A percentile compares a stretch with the other conserved stretches of the same genome.
phyloP scores from a whole-genome alignment of 2,888 invertebrate species.

The Sacculina carcini region DNA sequence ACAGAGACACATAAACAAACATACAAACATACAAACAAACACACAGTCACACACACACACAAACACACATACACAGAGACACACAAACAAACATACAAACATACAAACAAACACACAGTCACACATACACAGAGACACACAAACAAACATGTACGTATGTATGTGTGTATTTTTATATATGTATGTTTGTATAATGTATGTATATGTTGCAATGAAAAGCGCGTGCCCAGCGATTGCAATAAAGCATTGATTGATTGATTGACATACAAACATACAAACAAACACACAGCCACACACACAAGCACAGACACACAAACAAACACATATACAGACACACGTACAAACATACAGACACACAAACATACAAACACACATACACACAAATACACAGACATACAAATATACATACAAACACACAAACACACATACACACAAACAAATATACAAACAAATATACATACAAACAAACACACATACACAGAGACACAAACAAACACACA shows the following conservation, averaged over 20 bases:
- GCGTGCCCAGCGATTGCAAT: no score
- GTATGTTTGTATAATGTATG: no score
- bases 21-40: neutral
- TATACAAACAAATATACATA: neutral
- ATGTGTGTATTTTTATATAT: no score
- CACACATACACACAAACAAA: neutral
- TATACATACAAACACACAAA: neutral
- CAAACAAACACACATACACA: neutral
- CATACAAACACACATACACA: neutral
- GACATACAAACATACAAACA: neutral
- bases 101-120: neutral
- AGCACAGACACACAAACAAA: neutral
- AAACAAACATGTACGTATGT: no score
- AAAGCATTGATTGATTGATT: no score
- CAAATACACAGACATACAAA: neutral
- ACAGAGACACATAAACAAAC: no score
- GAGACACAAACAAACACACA: neutral
- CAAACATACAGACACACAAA: neutral
- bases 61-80: neutral
- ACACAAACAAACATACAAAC: no score
- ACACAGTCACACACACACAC: neutral
- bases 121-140: neutral
- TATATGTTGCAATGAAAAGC: no score
- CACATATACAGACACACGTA: neutral
- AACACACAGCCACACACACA: neutral